Base-by-base conservation (phyloP, 2,113 vertebrate species). In the Pomatostomus ruficeps region DNA sequence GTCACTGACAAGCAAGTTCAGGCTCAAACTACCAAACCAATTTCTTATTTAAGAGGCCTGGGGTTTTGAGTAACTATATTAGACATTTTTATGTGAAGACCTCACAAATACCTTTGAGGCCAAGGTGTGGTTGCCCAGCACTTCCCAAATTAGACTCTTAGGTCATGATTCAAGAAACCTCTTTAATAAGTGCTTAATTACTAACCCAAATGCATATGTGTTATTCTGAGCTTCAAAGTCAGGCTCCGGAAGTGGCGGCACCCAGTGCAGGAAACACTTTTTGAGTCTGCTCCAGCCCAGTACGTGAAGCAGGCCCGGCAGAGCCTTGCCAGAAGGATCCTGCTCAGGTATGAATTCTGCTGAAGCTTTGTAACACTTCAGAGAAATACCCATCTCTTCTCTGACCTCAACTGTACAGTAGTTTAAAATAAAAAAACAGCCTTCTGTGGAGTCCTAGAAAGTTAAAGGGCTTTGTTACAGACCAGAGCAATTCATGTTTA, bases 111-210 rank as follows among this genome's bases (percentile, higher is more conserved):
- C 52, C 49, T 92, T 46, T 68, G 58, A 92, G 84, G 73, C 42
- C 42, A 51, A 92, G 80, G 73, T 87, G 86, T 82, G 77, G 68
- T 11, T 94, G 84, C 62, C 54, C 70, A 92, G 49, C 36, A 78
- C 52, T 92, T 92, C 66, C 38, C 29, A 95, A 94, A 89, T 92
- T 75, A 89, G 61, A 70, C 65, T 92, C 45, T 61, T 38, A 72
- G 80, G 84, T 84, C 61, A 66, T 20, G 22, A 86, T 67, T 91
- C 45, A 89, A 92, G 70, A 93, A 81, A 81, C 36, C 28, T 48
- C 33, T 92, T 86, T 38, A 92, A 14, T 52, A 89, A 74, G 36
- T 65, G 31, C 68, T 75, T 83, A 78, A 49, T 71, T 71, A 84
- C 79, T 51, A 83, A 67, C 33, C 38, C 68, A 80, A 88, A 95